phyloP scores from a whole-genome alignment of 1,140 invertebrate genomes.

The Drosophila pandora region DNA sequence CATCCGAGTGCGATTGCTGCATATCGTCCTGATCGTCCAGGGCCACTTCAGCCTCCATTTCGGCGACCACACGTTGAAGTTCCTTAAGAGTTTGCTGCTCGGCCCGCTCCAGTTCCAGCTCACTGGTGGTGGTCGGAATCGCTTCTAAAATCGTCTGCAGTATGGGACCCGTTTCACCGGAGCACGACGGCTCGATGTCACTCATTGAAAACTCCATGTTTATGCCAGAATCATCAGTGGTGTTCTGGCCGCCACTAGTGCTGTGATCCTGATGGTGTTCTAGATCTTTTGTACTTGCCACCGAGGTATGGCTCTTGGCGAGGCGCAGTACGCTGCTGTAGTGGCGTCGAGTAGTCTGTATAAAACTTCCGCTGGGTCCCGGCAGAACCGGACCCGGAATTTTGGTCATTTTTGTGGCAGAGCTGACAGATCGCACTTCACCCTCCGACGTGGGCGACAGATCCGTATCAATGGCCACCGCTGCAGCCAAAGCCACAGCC shows the following conservation, averaged over 20 bases:
- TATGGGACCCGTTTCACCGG: constrained; percentile 7
- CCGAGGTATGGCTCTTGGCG: background rate
- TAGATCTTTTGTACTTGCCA: background rate
- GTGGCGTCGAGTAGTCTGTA: constrained; percentile 21
- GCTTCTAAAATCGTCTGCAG: constrained; percentile 11
- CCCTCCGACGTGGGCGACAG: background rate
- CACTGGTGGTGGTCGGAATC: constrained; percentile 7
- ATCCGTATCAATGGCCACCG: background rate
- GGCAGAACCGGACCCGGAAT: constrained; percentile 49
- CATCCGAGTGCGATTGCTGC: background rate
- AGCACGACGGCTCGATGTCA: background rate
- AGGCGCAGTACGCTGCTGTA: constrained; percentile 31
- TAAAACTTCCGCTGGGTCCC: constrained; percentile 8
- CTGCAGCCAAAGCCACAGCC: background rate
- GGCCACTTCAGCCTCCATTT: constrained; percentile 64
- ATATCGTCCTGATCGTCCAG: constrained; percentile 19
- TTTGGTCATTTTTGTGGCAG: constrained; percentile 17
- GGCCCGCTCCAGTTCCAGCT: constrained; percentile 20
- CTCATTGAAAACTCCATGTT: constrained; percentile 23
- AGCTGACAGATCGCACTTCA: background rate
- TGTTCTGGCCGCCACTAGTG: background rate
- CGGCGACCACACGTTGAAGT: constrained; percentile 64
- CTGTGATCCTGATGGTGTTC: background rate
- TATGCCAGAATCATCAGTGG: constrained; percentile 50
- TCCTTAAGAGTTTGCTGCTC: constrained; percentile 53